phyloP scores from a whole-genome alignment of 2,797 vertebrate species.

The Tolypeutes matacus region DNA sequence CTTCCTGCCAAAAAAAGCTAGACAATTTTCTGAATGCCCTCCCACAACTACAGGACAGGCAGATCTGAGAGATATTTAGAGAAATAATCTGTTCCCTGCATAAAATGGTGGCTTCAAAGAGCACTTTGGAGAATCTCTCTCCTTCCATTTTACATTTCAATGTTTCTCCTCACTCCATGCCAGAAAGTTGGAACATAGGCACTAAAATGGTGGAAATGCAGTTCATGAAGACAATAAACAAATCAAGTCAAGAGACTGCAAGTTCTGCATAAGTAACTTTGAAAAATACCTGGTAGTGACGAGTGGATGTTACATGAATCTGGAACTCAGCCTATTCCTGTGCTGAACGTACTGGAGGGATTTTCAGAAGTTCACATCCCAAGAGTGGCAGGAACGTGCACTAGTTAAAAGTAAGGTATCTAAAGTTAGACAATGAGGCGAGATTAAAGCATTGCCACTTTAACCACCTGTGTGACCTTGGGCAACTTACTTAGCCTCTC shows the following conservation, averaged over 20 bases:
- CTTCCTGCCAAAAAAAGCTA: conserved; percentile 62
- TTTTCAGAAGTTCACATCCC: background rate
- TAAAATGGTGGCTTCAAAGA: background rate
- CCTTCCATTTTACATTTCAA: background rate
- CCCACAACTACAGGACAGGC: background rate
- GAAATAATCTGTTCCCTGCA: background rate
- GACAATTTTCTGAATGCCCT: conserved; percentile 15
- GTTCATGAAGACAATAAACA: conserved; percentile 20
- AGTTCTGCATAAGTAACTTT: background rate
- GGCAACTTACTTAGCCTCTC: background rate
- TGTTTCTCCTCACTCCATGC: background rate
- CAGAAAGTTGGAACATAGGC: background rate
- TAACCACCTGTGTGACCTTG: background rate
- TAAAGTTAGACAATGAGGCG: background rate
- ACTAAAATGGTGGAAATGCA: conserved; percentile 15
- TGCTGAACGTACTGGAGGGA: background rate
- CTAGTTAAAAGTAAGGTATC: background rate
- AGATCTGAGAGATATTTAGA: conserved; percentile 5
- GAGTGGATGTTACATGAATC: background rate
- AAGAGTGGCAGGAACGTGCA: accelerated
- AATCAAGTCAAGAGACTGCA: background rate
- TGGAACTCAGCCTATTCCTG: background rate
- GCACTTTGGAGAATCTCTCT: conserved; percentile 26
- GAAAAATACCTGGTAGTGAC: background rate
- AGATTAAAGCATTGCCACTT: background rate